phyloP scores from a whole-genome alignment of 2,797 vertebrate genomes.

The Choloepus didactylus region DNA sequence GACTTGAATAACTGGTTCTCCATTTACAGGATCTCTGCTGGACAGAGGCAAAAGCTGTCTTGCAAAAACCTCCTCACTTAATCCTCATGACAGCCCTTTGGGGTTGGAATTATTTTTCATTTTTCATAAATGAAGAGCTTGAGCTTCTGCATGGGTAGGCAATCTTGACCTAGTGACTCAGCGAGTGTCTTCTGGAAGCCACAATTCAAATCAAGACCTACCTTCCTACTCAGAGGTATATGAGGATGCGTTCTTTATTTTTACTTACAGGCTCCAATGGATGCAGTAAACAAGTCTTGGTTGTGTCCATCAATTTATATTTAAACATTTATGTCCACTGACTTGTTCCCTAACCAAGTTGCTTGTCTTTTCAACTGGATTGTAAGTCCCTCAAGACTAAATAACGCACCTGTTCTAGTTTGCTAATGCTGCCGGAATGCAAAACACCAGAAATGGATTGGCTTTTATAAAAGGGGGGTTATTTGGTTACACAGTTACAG shows the following conservation, averaged over 20 bases:
- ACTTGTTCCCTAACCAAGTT: neutral
- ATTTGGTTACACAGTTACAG: too few species aligned
- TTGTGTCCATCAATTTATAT: neutral
- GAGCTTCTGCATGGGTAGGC: neutral
- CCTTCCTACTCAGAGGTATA: neutral
- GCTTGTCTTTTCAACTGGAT: neutral
- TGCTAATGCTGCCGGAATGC: too few species aligned
- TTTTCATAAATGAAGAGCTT: neutral
- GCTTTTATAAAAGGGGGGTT: too few species aligned
- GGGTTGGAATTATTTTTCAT: neutral
- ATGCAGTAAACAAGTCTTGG: neutral
- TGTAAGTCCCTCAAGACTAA: neutral
- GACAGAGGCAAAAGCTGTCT: neutral
- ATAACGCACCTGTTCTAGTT: neutral
- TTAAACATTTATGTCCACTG: neutral
- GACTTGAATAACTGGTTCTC: neutral
- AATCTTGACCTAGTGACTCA: neutral
- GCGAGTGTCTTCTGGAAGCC: neutral
- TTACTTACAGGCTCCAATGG: neutral
- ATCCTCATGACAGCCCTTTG: neutral
- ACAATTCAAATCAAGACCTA: neutral
- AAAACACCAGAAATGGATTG: too few species aligned
- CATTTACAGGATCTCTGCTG: neutral
- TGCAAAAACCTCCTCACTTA: neutral
- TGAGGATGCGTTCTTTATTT: neutral